Evolutionary conservation across 2,113 vertebrate species (phyloP), one percentile per base, ranked within the genome.

Genomic region (Eira barbara): DNA sequence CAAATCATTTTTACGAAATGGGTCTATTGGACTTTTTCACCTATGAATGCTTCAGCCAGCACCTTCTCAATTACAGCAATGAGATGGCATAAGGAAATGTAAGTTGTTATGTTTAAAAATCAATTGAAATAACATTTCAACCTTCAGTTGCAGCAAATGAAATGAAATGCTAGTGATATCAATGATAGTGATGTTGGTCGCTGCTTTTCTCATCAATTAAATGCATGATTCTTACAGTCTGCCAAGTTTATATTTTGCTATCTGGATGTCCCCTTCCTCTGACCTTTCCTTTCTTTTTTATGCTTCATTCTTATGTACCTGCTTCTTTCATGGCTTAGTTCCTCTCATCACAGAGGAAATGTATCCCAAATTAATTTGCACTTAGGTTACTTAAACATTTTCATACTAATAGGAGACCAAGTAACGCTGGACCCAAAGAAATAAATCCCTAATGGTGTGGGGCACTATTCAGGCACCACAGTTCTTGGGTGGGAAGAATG

Each of bases 81-180:
- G 80, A 82, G 73, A 81, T 87, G 82, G 82, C 74, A 76, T 91
- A 86, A 94, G 91, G 93, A 97, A 98, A 98, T 96, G 67, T 73
- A 94, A 93, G 57, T 87, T 97, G 97, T 97, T 89, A 91, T 91
- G 90, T 94, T 97, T 97, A 97, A 98, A 97, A 98, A 98, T 98
- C 97, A 98, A 98, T 98, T 81, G 93, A 98, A 98, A 98, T 94
- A 93, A 80, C 89, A 97, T 98, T 98, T 95, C 67, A 94, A 81
- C 96, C 85, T 89, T 93, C 79, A 57, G 78, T 65, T 79, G 79
- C 81, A 73, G 94, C 73, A 93, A 88, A 94, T 89, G 89, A 97
- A 95, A 95, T 3, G 13, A 89, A 86, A 89, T 95, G 84, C 78
- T 20, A 13, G 82, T 69, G 91, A 61, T 95, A 91, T 83, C 69